Evolutionary conservation across 2,888 invertebrate species (phyloP), one percentile per base, ranked within the genome.

Genomic region (Trachelus tabidus): DNA sequence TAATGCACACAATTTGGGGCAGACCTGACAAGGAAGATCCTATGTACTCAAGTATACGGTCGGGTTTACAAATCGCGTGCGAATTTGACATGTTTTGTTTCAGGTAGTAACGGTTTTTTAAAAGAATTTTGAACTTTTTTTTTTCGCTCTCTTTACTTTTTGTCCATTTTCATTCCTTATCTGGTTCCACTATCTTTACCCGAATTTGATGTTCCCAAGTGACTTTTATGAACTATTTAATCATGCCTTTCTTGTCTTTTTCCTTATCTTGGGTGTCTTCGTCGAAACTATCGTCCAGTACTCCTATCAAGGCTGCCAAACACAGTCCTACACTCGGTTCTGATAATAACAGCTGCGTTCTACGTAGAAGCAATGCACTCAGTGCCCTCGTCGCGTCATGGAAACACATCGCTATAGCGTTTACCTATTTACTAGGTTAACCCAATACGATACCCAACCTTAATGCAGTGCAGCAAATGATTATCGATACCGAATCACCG

Each of bases 1-100:
- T 71, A 76, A 79, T 75, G 80, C 40, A 80, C 82, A 83, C 68
- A 77, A 75, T 30, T 23, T 75, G 6, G n/a, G n/a, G 74, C 69
- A 30, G 12, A 31, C 73, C 74, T 79, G 80, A 80, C 37, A 79
- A 82, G 75, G 69, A 77, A 37, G 40, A 35, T 76, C 75, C 77
- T 69, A 77, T 35, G 11, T 34, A 12, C 69, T 12, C 1, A 69
- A 71, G 6, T 35, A 35, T 35, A 71, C 31, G 3, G 15, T 31
- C 9, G 23, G 1, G 6, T 23, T 23, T 56, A 56, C 23, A 56
- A 56, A 56, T 23, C 56, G 56, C 56, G 2, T 6, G 9, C 23
- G 56, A 15, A 23, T 23, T 56, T 9, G 9, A 9, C 9, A 56
- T 9, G 23, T 9, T 15, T 23, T 23, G 9, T 40, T 40, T 23